phyloP scores from a whole-genome alignment of 1,140 invertebrate species.

The Bombus superbus region DNA sequence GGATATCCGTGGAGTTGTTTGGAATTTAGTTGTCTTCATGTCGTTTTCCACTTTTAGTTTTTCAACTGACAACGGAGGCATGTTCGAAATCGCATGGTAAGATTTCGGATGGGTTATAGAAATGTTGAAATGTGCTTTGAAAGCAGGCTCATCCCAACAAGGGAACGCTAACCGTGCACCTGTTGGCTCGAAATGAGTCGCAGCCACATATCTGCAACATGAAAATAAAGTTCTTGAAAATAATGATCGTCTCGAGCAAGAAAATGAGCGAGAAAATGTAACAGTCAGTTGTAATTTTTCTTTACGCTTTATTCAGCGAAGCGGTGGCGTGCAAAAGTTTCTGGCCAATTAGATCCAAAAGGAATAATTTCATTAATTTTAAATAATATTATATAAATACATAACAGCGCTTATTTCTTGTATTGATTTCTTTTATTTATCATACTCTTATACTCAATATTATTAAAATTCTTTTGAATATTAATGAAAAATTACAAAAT shows the following conservation, averaged over 20 bases:
- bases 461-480: too few relatives aligned
- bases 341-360: too few relatives aligned
- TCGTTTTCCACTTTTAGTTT: conserved; percentile 52
- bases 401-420: too few relatives aligned
- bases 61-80: conserved; percentile 54
- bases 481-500: neutral
- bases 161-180: conserved; percentile 88
- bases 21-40: conserved; percentile 33
- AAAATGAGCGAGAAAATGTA: neutral
- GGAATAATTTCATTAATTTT: too few relatives aligned
- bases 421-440: too few relatives aligned
- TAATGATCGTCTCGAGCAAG: too few relatives aligned
- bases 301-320: too few relatives aligned
- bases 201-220: conserved; percentile 76
- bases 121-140: conserved; percentile 84
- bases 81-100: conserved; percentile 82
- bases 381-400: too few relatives aligned
- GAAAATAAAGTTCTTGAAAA: neutral
- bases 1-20: conserved; percentile 84
- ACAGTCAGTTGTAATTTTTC: too few relatives aligned
- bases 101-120: conserved; percentile 77
- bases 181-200: conserved; percentile 88
- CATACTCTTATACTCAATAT: too few relatives aligned
- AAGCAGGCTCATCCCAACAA: conserved; percentile 88
- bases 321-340: too few relatives aligned